Conservation (phyloP, 2,113 vertebrate species). For the Solenodon paradoxus region DNA sequence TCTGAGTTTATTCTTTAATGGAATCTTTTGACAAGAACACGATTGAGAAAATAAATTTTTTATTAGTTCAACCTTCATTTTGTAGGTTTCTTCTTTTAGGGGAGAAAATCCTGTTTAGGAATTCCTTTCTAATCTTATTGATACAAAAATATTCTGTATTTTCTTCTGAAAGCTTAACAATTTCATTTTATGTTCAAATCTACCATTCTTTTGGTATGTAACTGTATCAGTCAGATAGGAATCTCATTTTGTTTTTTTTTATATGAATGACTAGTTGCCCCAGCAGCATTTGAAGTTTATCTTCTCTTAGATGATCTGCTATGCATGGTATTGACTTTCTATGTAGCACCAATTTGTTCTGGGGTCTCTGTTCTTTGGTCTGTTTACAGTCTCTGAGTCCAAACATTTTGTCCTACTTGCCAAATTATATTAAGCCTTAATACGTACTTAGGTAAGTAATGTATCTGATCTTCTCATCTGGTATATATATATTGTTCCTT, state of each 20-base stretch:
- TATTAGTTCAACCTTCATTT: background rate
- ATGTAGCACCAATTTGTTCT: background rate
- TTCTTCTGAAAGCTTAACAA: background rate
- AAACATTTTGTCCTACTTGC: background rate
- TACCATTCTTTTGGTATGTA: background rate
- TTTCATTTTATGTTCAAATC: background rate
- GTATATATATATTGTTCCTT: background rate
- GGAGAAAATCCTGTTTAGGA: background rate
- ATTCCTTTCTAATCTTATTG: background rate
- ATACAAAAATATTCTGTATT: background rate
- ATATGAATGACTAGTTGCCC: background rate
- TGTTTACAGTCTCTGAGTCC: background rate
- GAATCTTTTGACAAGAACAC: background rate
- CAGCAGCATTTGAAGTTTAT: background rate
- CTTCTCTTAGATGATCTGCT: background rate
- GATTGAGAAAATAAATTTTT: background rate
- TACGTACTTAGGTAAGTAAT: background rate
- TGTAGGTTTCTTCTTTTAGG: background rate
- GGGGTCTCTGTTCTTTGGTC: background rate
- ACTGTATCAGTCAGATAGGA: background rate
- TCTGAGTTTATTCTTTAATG: background rate
- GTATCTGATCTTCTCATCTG: background rate
- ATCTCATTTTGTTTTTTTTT: background rate
- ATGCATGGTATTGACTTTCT: background rate
- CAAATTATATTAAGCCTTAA: background rate